Evolutionary conservation across 2,113 vertebrate genomes (phyloP).

Genomic region (Vulpes ferrilata): DNA sequence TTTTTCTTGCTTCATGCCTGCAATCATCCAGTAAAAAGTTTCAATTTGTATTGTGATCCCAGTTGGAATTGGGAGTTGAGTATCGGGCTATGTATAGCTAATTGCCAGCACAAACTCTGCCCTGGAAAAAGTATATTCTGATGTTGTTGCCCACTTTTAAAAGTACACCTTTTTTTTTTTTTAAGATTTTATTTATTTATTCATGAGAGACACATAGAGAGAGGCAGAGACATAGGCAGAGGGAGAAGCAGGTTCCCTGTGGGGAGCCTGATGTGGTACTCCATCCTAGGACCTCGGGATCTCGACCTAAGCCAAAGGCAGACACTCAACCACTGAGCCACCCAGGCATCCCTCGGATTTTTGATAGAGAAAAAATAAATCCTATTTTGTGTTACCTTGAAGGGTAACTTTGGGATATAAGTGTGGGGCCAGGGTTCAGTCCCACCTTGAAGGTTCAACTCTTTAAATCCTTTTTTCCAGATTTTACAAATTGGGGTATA

Average conservation of each 20-base stretch:
- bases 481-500: conserved; percentile 5
- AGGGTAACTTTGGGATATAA: neutral
- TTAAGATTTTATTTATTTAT: no score
- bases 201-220: no score
- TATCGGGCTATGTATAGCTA: neutral
- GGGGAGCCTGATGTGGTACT: no score
- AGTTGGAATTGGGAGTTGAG: neutral
- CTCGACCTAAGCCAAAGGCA: no score
- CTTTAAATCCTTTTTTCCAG: neutral
- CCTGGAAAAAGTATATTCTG: neutral
- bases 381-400: neutral
- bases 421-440: neutral
- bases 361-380: neutral
- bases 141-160: neutral
- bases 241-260: no score
- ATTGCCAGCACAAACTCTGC: neutral
- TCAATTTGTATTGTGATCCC: conserved; percentile 38
- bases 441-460: neutral
- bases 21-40: neutral
- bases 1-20: neutral
- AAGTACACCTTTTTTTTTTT: neutral
- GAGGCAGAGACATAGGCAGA: no score
- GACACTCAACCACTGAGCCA: no score
- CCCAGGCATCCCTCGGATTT: neutral
- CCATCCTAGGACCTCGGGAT: no score